These are phyloP conservation scores for Speoplatyrhinus poulsoni DNA, from an alignment of 2,113 vertebrate species.

Conservation along the genomic window DNA sequence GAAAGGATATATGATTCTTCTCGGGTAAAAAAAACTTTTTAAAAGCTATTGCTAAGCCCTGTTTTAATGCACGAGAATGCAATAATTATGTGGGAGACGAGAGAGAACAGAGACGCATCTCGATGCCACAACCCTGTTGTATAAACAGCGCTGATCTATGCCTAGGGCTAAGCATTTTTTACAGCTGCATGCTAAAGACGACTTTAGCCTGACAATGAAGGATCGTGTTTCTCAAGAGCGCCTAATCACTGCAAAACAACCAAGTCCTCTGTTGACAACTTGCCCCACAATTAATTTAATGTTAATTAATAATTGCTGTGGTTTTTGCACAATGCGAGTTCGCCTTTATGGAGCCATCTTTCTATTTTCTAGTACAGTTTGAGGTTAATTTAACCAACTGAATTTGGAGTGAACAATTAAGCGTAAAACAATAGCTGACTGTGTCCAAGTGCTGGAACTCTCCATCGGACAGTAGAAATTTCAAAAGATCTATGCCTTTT, in stretches of 20 bases:
- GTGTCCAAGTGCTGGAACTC: slow-evolving; percentile 45
- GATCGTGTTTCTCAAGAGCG: slow-evolving; percentile 52
- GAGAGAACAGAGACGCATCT: slow-evolving; percentile 37
- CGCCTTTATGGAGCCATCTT: slow-evolving; percentile 41
- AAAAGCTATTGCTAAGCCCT: slow-evolving; percentile 22
- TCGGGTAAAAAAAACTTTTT: slow-evolving; percentile 24
- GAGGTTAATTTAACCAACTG: slow-evolving; percentile 33
- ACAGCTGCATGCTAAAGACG: slow-evolving; percentile 39
- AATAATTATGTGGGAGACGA: slow-evolving; percentile 46
- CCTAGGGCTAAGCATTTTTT: slow-evolving; percentile 36
- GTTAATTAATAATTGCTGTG: slow-evolving; percentile 61
- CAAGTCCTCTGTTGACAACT: slow-evolving; percentile 48
- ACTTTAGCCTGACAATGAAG: slow-evolving; percentile 36
- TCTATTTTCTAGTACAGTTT: slow-evolving; percentile 40
- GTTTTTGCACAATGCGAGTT: slow-evolving; percentile 48
- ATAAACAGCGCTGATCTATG: slow-evolving; percentile 54
- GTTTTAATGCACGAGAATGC: slow-evolving; percentile 21
- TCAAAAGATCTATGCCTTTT: slow-evolving; percentile 27
- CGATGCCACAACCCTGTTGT: slow-evolving; percentile 11
- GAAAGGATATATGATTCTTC: slow-evolving; percentile 6
- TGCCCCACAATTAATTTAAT: slow-evolving; percentile 51
- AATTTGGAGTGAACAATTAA: slow-evolving; percentile 45
- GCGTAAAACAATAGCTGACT: slow-evolving; percentile 52
- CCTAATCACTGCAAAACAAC: slow-evolving; percentile 51
- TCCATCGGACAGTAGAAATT: slow-evolving; percentile 32